Conservation (phyloP, 2,888 invertebrate genomes). For the Empis livida region DNA sequence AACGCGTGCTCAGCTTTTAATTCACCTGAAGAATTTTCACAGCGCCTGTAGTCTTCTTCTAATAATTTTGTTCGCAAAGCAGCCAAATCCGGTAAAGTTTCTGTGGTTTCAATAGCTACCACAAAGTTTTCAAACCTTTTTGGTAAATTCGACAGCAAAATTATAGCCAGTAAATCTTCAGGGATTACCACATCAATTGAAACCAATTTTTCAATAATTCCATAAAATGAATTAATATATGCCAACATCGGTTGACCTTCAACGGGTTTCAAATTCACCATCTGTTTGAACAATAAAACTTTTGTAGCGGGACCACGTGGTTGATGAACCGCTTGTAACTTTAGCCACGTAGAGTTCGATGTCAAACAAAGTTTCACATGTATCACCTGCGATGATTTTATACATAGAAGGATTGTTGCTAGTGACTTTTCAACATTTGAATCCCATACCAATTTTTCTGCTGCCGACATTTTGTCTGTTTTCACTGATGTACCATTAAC, state of each 20-base stretch:
- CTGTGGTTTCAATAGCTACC: not conserved
- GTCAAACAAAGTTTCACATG: not conserved
- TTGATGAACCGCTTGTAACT: not conserved
- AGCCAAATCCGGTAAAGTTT: not conserved
- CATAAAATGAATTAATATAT: not conserved
- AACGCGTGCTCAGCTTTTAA: not conserved
- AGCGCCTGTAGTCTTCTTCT: not conserved
- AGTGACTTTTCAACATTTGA: not conserved
- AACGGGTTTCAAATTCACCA: not conserved
- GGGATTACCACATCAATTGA: not conserved
- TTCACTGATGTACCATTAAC: not conserved
- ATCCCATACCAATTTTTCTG: not conserved
- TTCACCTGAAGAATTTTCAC: not conserved
- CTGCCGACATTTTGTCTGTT: not conserved
- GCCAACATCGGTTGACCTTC: not conserved
- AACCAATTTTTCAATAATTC: not conserved
- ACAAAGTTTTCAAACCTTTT: not conserved
- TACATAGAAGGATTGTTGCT: not conserved
- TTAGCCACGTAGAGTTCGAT: not conserved
- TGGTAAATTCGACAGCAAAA: not conserved
- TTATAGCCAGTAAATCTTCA: not conserved
- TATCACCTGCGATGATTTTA: not conserved
- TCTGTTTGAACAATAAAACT: not conserved
- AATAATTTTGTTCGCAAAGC: not conserved
- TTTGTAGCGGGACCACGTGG: not conserved